Evolutionary conservation across 2,797 vertebrate genomes (phyloP).

Genomic region (Eutrigla gurnardus): DNA sequence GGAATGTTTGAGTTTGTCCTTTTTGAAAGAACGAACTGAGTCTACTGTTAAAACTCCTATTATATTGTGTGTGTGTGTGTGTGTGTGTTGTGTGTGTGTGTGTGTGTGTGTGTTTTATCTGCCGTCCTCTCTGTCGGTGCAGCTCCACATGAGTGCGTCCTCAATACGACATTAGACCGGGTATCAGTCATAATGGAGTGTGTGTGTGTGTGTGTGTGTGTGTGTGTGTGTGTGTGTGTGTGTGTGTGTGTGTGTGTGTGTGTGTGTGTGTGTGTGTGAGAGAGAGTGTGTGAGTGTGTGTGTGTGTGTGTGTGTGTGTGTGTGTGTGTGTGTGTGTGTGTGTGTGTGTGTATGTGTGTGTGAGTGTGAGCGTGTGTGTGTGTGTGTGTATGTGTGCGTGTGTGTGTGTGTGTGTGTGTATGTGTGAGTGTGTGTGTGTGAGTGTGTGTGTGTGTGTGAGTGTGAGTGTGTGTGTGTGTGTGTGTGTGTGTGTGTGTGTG

Average conservation of each 20-base stretch:
- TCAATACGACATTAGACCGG: slow-evolving; percentile 5
- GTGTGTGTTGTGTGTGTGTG: neutral
- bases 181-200: slow-evolving; percentile 3
- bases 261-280: slow-evolving; percentile 1
- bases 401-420: slow-evolving; percentile 7
- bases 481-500: slow-evolving; percentile 10
- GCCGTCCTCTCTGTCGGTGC: slow-evolving; percentile 7
- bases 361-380: neutral
- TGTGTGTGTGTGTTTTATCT: neutral
- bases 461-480: neutral
- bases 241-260: neutral
- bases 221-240: slow-evolving; percentile 8
- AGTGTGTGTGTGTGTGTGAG: too few species aligned
- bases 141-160: slow-evolving; percentile 41
- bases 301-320: slow-evolving; percentile 4
- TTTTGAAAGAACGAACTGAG: slow-evolving; percentile 28
- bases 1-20: slow-evolving; percentile 26
- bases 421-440: neutral
- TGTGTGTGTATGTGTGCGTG: slow-evolving; percentile 3
- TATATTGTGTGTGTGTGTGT: neutral
- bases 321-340: slow-evolving; percentile 4
- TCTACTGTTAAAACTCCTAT: neutral
- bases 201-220: neutral
- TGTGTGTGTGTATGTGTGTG: neutral
- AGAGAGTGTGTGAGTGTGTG: neutral